Conservation (phyloP, 2,113 vertebrate genomes). For the Zeus faber region DNA sequence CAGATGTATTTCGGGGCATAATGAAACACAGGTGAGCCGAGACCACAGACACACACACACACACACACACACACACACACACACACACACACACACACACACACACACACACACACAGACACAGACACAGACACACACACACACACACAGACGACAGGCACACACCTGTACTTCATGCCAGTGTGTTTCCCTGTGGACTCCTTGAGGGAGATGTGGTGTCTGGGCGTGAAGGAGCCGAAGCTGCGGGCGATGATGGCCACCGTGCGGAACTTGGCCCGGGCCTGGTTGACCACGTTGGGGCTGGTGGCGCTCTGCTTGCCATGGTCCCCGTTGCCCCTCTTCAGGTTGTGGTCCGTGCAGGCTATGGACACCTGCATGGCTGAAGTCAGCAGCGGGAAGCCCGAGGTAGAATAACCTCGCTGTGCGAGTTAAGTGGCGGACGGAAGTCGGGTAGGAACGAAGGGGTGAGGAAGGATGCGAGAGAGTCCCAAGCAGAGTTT, state of each 20-base stretch:
- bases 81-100: too few relatives aligned
- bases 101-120: not conserved
- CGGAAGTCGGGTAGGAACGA: not conserved
- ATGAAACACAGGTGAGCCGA: too few relatives aligned
- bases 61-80: not conserved
- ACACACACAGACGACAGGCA: constrained; percentile 11
- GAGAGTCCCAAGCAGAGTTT: constrained; percentile 12
- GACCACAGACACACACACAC: not conserved
- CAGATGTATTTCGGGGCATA: too few relatives aligned
- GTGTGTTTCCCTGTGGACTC: constrained; percentile 98
- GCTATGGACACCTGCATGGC: constrained; percentile 99
- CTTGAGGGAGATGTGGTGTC: constrained; percentile 96
- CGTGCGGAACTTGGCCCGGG: constrained; percentile 93
- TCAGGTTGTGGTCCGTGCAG: constrained; percentile 97
- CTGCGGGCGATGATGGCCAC: constrained; percentile 98
- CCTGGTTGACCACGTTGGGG: constrained; percentile 92
- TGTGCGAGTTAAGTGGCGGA: not conserved
- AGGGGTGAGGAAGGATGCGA: not conserved
- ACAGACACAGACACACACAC: not conserved
- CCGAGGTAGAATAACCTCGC: not conserved
- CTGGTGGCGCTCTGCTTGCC: constrained; percentile 89
- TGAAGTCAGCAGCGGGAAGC: constrained; percentile 29
- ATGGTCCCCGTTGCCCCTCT: constrained; percentile 94
- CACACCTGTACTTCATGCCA: constrained; percentile 99
- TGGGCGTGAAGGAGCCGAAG: constrained; percentile 91